Evolutionary conservation across 1,140 invertebrate genomes (phyloP), one percentile per base, ranked within the genome.

Genomic region (Drosophila rufa): DNA sequence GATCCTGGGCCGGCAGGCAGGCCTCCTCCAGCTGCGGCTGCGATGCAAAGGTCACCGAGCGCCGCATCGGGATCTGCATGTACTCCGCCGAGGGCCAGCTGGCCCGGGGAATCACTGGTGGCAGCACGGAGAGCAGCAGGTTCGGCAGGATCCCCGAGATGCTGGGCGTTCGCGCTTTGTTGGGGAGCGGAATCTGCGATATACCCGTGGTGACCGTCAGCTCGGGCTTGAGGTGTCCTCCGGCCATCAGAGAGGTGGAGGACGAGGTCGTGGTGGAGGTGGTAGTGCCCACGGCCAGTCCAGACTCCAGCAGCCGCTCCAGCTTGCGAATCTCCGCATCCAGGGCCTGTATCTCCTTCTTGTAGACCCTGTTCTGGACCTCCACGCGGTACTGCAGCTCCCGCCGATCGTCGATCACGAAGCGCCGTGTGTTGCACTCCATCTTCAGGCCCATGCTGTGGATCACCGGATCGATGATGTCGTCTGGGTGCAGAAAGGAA

Each of bases 351-450:
- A 98, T 95, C 92, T 98, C 97, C 80, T 96, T 94, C 79, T 96
- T 96, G 92, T 98, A 98, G 4, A 98, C 97, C 77, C 96, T 95
- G 92, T 99, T 98, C 93, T 98, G 97, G 48, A 98, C 97, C 93
- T 98, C 97, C 3, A 97, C 96, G 55, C 97, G 94, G 93, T 97
- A 97, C 78, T 96, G 95, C 22, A 97, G 85, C 86, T 99, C 97
- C 79, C 96, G 95, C 46, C 94, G 95, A 81, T 96, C 96, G 67
- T 96, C 95, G 6, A 94, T 95, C 2, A 96, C 94, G 77, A 96
- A 96, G 82, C 96, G 93, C 73, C 97, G 94, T 0, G 97, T 98
- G 78, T 98, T 98, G 92, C 95, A 97, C 91, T 98, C 97, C 64
- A 98, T 95, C 91, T 97, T 96, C 14, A 98, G 94, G 15, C 97